Conservation (phyloP, 2,797 vertebrate species). For the Sciurus vulgaris region DNA sequence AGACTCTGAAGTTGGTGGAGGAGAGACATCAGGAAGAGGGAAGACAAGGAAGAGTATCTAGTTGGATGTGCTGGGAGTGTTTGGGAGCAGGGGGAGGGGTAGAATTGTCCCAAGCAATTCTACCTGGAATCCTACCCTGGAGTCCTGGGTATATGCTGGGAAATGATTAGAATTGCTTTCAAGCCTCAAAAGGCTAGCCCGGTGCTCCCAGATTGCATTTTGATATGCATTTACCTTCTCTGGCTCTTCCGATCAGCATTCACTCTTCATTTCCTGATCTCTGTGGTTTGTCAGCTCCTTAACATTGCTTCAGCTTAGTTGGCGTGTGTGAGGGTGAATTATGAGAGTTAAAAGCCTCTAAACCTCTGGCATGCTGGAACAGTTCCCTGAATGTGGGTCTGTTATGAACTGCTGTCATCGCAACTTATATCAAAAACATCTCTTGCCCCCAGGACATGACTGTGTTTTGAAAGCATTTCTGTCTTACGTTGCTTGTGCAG, state of each 20-base stretch:
- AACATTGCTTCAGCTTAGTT: conserved; percentile 40
- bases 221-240: conserved; percentile 37
- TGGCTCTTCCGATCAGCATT: conserved; percentile 65
- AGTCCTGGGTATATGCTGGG: neutral
- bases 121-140: too few species aligned
- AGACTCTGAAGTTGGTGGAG: neutral
- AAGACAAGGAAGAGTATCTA: too few species aligned
- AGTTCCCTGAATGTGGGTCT: conserved; percentile 84
- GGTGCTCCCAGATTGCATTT: neutral
- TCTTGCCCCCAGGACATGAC: conserved; percentile 83
- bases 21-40: neutral
- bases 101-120: neutral
- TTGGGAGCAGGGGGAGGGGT: neutral
- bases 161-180: conserved; percentile 24
- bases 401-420: conserved; percentile 85
- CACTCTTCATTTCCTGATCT: conserved; percentile 72
- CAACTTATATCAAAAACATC: conserved; percentile 83
- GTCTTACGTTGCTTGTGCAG: conserved; percentile 70
- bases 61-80: neutral
- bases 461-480: conserved; percentile 82
- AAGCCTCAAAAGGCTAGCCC: neutral
- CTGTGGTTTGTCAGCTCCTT: conserved; percentile 76
- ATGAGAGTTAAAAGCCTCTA: conserved; percentile 80
- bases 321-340: conserved; percentile 73
- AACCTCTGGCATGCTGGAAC: conserved; percentile 86